A percentile compares a stretch with the other conserved stretches of the same genome.
phyloP scores from a whole-genome alignment of 2,113 vertebrate genomes.

The Serilophus lunatus region DNA sequence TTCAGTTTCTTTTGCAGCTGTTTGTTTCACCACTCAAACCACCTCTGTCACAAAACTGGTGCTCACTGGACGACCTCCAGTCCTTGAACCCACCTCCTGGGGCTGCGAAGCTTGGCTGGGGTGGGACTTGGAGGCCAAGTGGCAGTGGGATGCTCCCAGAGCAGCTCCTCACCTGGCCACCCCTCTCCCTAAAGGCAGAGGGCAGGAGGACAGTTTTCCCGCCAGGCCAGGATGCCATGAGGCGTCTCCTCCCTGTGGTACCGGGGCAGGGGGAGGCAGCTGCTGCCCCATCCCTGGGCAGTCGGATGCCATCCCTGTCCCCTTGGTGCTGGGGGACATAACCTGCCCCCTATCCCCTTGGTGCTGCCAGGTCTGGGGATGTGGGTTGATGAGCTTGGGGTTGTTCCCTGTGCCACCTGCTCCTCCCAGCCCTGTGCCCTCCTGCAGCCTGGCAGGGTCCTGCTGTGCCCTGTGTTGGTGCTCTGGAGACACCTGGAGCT shows the following conservation, averaged over 20 bases:
- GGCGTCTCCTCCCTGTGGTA: background rate
- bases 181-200: background rate
- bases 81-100: conserved; percentile 4
- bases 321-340: background rate
- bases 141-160: background rate
- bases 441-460: background rate
- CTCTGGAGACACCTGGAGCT: background rate
- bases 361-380: conserved; percentile 1
- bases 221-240: background rate
- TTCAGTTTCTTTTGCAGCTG: conserved; percentile 13
- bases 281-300: background rate
- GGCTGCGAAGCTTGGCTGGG: background rate
- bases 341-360: background rate
- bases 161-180: background rate
- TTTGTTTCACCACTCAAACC: conserved; percentile 16
- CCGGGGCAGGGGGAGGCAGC: background rate
- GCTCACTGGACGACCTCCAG: conserved; percentile 65
- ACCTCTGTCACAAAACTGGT: conserved; percentile 61
- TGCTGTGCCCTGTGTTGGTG: background rate
- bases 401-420: rapidly evolving
- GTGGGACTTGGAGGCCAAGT: background rate
- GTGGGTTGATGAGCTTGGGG: background rate
- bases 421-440: background rate
- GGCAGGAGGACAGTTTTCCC: background rate
- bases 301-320: background rate